These are phyloP conservation scores for Panurus biarmicus DNA, from an alignment of 2,113 vertebrate species.

Conservation along the genomic window DNA sequence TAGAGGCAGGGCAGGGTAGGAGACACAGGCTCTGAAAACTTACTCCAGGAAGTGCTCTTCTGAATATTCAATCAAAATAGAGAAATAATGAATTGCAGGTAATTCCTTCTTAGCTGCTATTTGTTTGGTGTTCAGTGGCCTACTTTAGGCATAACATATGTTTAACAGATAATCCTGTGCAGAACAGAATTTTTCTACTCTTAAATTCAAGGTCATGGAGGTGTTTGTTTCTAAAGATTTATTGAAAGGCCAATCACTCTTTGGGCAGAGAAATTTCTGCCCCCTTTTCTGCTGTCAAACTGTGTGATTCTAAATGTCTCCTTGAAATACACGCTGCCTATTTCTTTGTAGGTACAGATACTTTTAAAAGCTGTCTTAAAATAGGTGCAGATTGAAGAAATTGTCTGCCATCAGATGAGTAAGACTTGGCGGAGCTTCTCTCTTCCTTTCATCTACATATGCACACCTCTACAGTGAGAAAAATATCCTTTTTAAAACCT, in stretches of 20 bases:
- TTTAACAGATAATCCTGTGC: neutral
- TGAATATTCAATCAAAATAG: neutral
- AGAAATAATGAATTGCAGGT: neutral
- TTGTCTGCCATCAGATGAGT: conserved; percentile 27
- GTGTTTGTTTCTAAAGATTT: neutral
- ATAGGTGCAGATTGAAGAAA: conserved; percentile 4
- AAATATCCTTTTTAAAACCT: neutral
- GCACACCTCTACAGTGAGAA: conserved; percentile 9
- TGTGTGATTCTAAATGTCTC: neutral
- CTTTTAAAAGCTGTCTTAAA: conserved; percentile 37
- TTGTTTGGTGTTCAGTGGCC: neutral
- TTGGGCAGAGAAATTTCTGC: neutral
- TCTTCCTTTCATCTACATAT: neutral
- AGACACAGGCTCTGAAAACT: neutral
- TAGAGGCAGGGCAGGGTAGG: accelerated
- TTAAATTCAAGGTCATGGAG: neutral
- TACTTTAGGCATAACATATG: neutral
- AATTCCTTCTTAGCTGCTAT: neutral
- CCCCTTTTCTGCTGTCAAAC: neutral
- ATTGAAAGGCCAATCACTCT: neutral
- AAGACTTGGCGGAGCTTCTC: conserved; percentile 16
- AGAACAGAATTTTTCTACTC: neutral
- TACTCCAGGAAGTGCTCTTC: accelerated
- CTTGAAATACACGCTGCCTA: neutral
- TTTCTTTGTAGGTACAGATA: conserved; percentile 1